phyloP scores from a whole-genome alignment of 2,888 invertebrate genomes.

The Tachina lurida region DNA sequence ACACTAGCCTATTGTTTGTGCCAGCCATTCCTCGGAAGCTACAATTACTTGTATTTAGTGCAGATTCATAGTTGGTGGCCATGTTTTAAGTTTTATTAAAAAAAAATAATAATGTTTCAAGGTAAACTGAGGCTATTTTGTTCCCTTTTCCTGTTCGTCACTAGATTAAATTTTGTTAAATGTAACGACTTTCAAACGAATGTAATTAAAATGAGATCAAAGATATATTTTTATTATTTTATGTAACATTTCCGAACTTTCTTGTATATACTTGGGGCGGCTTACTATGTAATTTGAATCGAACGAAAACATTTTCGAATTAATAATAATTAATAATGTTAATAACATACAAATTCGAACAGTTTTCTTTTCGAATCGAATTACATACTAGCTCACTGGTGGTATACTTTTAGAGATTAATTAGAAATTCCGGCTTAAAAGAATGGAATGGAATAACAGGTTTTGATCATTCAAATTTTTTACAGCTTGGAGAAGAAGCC shows the following conservation, averaged over 20 bases:
- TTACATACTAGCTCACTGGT: too few species aligned
- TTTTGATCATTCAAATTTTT: too few species aligned
- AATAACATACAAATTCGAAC: too few species aligned
- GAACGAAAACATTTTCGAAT: too few species aligned
- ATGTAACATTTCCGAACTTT: background rate
- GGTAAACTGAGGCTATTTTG: slow-evolving; percentile 33
- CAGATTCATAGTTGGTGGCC: slow-evolving; percentile 61
- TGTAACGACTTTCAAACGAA: slow-evolving; percentile 14
- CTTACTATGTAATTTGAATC: too few species aligned
- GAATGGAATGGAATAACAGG: too few species aligned
- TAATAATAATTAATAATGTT: too few species aligned
- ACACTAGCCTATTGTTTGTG: slow-evolving; percentile 31
- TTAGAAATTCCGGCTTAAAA: too few species aligned
- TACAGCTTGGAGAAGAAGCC: too few species aligned
- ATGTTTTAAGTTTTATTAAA: slow-evolving; percentile 22
- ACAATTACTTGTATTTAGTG: slow-evolving; percentile 29
- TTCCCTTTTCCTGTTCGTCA: slow-evolving; percentile 16
- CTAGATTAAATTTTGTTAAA: background rate
- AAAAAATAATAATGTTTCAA: slow-evolving; percentile 46
- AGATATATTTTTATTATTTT: slow-evolving; percentile 1
- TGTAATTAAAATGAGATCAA: slow-evolving; percentile 2
- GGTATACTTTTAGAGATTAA: too few species aligned
- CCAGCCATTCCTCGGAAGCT: slow-evolving; percentile 17
- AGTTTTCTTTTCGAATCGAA: too few species aligned
- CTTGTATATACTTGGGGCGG: background rate